Evolutionary conservation across 2,888 invertebrate species (phyloP), one percentile per base, ranked within the genome.

Genomic region (Cheilosia scutellata): DNA sequence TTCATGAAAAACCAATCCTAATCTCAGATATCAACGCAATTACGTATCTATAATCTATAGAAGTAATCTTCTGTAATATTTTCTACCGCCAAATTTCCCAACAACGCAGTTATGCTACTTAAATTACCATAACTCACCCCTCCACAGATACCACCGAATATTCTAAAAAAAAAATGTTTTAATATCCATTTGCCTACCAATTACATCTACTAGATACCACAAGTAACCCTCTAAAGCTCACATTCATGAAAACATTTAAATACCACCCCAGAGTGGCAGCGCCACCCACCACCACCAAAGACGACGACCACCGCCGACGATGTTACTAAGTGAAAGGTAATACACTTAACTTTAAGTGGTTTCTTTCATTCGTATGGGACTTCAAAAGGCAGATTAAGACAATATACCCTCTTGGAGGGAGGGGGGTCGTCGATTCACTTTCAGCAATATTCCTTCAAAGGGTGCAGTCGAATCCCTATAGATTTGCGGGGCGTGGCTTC

Each of bases 261-360:
- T 25, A 37, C 49, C 65, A 49, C 25, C 31, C 53, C 53, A 51
- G 3, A 7, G 7, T 49, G 20, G 0, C n/a, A 16, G 20, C 16
- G 3, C 20, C 16, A 5, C 7, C 47, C 51, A 11, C 27, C 51
- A 51, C 13, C 25, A 11, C 9, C 51, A 7, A 51, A 4, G 3
- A 25, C 9, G 9, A 16, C 51, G 5, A 2, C 20, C 37, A 7
- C 27, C 20, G 16, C 2, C 44, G 29, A 29, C 27, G 47, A 72
- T 60, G 20, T 25, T 51, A 5, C 20, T 62, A 72, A 72, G 60
- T 72, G 60, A 33, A 55, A 63, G 63, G 27, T 74, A 74, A 74
- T 65, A 74, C 63, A 65, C 63, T 74, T 74, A 74, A 57, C 63
- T 27, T 44, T 47, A 57, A 74, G 74, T 74, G 74, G 74, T 47